phyloP scores from a whole-genome alignment of 2,888 invertebrate species.

The Aleiodes alternator region DNA sequence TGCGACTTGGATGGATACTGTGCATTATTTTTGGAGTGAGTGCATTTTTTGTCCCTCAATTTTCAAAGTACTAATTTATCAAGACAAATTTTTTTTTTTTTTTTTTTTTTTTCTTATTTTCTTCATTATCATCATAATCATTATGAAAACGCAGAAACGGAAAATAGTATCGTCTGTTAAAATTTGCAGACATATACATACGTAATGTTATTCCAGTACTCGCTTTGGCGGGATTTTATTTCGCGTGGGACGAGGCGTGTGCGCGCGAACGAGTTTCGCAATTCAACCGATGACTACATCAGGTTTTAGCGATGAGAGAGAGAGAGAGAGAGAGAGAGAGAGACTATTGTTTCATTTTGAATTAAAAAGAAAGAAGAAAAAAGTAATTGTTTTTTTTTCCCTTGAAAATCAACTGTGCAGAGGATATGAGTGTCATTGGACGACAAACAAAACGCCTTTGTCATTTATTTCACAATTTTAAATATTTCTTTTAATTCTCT shows the following conservation, averaged over 20 bases:
- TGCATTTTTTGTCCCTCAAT: conserved; percentile 53
- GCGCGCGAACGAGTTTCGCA: conserved; percentile 49
- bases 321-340: conserved; percentile 19
- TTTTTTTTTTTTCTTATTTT: background rate
- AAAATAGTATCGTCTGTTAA: conserved; percentile 19
- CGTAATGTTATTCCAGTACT: conserved; percentile 34
- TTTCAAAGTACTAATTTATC: conserved; percentile 15
- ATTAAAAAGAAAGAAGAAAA: conserved; percentile 14
- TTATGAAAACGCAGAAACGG: background rate
- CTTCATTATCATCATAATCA: background rate
- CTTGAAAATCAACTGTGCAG: conserved; percentile 20
- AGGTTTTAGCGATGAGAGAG: conserved; percentile 26
- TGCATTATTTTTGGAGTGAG: conserved; percentile 75
- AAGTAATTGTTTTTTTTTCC: conserved; percentile 14
- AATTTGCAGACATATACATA: conserved; percentile 34
- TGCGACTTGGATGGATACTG: conserved; percentile 74
- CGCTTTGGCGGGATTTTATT: conserved; percentile 37
- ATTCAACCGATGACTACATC: conserved; percentile 43
- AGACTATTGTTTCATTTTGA: conserved; percentile 43
- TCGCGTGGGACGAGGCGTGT: conserved; percentile 44
- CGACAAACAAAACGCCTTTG: conserved; percentile 15
- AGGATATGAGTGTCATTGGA: conserved; percentile 27
- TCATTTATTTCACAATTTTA: background rate
- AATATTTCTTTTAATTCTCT: background rate
- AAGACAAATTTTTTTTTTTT: background rate